These are phyloP conservation scores for Ibidorhyncha struthersii DNA, from an alignment of 2,113 vertebrate genomes.

Conservation along the genomic window DNA sequence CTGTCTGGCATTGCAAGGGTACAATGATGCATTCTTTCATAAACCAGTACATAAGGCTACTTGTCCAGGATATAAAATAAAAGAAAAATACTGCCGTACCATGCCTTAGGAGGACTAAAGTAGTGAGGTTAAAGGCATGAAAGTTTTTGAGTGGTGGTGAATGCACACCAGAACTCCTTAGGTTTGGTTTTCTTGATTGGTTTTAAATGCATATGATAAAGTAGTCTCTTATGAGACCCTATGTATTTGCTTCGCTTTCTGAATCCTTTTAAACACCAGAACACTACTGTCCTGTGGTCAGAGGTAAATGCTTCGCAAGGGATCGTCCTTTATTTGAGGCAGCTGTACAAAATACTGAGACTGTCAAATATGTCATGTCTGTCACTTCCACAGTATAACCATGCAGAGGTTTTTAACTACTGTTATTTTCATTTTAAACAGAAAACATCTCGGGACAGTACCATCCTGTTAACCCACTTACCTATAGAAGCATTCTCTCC, in stretches of 20 bases:
- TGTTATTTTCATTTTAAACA: neutral
- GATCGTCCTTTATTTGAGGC: neutral
- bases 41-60: slow-evolving; percentile 57
- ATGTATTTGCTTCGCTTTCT: neutral
- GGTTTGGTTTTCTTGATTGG: slow-evolving; percentile 47
- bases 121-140: slow-evolving; percentile 51
- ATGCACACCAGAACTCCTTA: neutral
- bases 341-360: neutral
- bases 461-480: neutral
- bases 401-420: neutral
- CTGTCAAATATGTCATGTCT: neutral
- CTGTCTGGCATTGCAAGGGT: slow-evolving; percentile 15
- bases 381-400: neutral
- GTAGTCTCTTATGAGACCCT: neutral
- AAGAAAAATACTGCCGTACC: slow-evolving; percentile 42
- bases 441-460: neutral
- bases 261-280: neutral
- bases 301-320: neutral
- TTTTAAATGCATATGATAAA: slow-evolving; percentile 22
- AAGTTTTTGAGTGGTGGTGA: neutral
- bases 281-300: neutral
- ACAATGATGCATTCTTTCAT: neutral
- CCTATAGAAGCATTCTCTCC: too few species aligned
- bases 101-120: neutral
- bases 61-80: neutral